These are phyloP conservation scores for Nematolebias whitei DNA, from an alignment of 2,113 vertebrate species.

Conservation along the genomic window DNA sequence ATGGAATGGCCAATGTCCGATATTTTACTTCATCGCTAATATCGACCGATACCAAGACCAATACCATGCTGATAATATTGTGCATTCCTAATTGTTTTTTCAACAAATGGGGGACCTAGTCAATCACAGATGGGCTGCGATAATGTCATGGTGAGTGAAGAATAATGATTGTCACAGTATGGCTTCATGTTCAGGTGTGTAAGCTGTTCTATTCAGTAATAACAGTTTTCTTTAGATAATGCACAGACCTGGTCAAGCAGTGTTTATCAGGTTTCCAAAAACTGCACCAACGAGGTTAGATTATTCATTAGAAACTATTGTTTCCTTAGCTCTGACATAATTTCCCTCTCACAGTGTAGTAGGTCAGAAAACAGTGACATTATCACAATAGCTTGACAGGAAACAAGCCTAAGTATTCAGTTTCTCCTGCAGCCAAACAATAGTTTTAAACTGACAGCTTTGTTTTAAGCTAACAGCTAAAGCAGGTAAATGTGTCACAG, in stretches of 20 bases:
- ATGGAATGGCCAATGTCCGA: too few relatives aligned
- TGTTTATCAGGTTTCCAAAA: not conserved
- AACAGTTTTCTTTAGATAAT: not conserved
- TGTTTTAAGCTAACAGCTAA: not conserved
- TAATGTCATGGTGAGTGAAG: not conserved
- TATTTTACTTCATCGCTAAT: too few relatives aligned
- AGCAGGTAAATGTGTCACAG: not conserved
- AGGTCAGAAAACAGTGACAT: slow-evolving; percentile 1
- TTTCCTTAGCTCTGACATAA: slow-evolving; percentile 5
- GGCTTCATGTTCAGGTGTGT: not conserved
- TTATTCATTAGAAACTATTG: not conserved
- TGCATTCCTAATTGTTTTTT: too few relatives aligned
- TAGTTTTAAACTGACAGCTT: not conserved
- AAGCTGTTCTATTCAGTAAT: not conserved
- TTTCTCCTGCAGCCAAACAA: not conserved
- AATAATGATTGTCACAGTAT: not conserved
- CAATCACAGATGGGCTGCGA: too few relatives aligned
- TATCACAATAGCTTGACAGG: not conserved
- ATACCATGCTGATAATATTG: too few relatives aligned
- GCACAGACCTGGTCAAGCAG: not conserved
- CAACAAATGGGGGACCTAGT: too few relatives aligned
- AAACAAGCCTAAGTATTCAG: not conserved
- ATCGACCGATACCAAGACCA: too few relatives aligned
- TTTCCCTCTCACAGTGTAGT: not conserved
- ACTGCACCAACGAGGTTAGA: not conserved